Evolutionary conservation across 1,140 invertebrate genomes (phyloP), one percentile per base, ranked within the genome.

Genomic region (Solen grandis): DNA sequence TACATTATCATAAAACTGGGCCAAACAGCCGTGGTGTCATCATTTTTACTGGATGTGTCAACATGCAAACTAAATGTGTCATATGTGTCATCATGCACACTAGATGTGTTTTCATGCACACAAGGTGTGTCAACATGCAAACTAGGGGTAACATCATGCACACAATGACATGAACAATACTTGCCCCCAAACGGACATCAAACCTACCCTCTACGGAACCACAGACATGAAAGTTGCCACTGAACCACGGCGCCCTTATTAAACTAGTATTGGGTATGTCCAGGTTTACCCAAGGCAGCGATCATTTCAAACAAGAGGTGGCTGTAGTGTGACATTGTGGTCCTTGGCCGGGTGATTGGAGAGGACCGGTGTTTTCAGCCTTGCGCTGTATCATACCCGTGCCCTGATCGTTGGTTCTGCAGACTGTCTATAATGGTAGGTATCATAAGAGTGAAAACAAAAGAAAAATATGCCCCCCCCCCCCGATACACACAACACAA

Each of bases 241-340:
- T 13, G 46, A 10, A 50, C 10, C 10, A 50, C 46, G 10, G 46
- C n/a, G 46, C 10, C 46, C n/a, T 13, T 50, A 50, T 50, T 13
- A n/a, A n/a, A 13, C 10, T n/a, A 10, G 46, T 19, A 22, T 19
- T 2, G n/a, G 22, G 50, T 52, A 19, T 52, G 22, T 16, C 16
- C 31, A 79, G 76, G 76, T 70, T 72, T 79, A 35, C 76, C 76
- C 1, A 79, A 79, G 36, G 54, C 76, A 33, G 76, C 76, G 5
- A 27, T 25, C 5, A 27, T n/a, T n/a, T n/a, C 72, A 2, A 29
- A 57, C 27, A 38, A 62, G 13, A 50, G 29, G 19, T n/a, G 50
- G 0, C 36, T 25, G 1, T 70, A 25, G 41, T 29, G 13, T n/a
- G 0, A 35, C 29, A 1, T 62, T 2, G 36, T 63, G n/a, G 22